A percentile compares a stretch with the other conserved stretches of the same genome.
Conservation (phyloP, 2,888 invertebrate genomes). For the Griposia aprilina region DNA sequence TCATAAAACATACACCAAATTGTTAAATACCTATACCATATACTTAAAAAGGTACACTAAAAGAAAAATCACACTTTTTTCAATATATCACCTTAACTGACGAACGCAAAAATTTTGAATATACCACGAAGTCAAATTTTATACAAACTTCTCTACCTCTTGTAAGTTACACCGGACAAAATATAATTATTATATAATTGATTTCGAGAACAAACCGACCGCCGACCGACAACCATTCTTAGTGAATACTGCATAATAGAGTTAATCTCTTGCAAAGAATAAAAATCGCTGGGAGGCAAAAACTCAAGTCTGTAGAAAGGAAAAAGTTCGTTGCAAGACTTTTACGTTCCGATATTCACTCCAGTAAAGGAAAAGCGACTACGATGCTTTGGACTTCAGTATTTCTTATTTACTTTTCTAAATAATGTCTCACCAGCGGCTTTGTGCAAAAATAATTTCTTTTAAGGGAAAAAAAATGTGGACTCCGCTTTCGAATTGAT, state of each 20-base stretch:
- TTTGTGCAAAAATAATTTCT: constrained; percentile 65
- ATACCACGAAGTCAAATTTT: constrained; percentile 4
- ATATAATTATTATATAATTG: constrained; percentile 8
- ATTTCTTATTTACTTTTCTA: constrained; percentile 69
- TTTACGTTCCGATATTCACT: constrained; percentile 45
- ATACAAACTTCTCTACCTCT: constrained; percentile 5
- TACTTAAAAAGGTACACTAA: too few species aligned
- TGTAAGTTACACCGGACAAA: constrained; percentile 9
- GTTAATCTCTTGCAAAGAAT: constrained; percentile 49
- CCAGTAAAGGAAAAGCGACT: constrained; percentile 39
- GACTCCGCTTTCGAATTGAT: constrained; percentile 61
- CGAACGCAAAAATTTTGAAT: not conserved
- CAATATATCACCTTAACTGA: too few species aligned
- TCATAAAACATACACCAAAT: too few species aligned
- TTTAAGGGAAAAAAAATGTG: constrained; percentile 61
- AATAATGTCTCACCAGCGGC: constrained; percentile 54
- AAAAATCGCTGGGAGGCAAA: constrained; percentile 39
- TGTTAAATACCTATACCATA: too few species aligned
- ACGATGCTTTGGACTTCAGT: constrained; percentile 60
- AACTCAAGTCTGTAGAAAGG: constrained; percentile 12
- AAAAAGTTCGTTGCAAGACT: constrained; percentile 46
- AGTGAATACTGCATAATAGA: constrained; percentile 37
- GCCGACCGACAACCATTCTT: too few species aligned
- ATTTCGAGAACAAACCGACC: constrained; percentile 25
- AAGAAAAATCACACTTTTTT: too few species aligned